These are phyloP conservation scores for Cyrtodaria siliqua DNA, from an alignment of 2,888 invertebrate species.

Conservation along the genomic window DNA sequence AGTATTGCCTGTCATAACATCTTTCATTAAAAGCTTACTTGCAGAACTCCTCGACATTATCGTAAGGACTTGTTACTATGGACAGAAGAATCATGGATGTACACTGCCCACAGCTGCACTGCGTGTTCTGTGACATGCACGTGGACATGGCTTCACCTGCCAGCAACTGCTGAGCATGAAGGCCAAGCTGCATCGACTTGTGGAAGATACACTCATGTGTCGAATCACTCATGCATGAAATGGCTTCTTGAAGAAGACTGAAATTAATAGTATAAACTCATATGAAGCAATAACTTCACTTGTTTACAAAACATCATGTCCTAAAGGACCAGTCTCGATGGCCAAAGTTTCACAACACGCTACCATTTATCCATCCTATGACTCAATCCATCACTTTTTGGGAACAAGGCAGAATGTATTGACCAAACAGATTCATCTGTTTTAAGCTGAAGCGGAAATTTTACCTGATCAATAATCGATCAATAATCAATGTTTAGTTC, in stretches of 20 bases:
- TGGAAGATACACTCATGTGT: slow-evolving; percentile 31
- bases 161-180: slow-evolving; percentile 33
- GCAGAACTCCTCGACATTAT: slow-evolving; percentile 38
- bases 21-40: too few species aligned
- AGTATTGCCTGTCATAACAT: too few species aligned
- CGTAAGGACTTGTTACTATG: slow-evolving; percentile 30
- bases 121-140: slow-evolving; percentile 24
- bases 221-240: slow-evolving; percentile 39
- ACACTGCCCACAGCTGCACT: slow-evolving; percentile 56
- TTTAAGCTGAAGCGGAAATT: too few species aligned
- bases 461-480: too few species aligned
- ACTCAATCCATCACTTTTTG: too few species aligned
- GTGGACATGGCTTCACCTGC: slow-evolving; percentile 23
- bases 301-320: too few species aligned
- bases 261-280: background rate
- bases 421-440: too few species aligned
- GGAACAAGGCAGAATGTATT: too few species aligned
- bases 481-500: too few species aligned
- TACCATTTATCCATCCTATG: too few species aligned
- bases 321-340: too few species aligned
- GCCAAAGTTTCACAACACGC: too few species aligned
- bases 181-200: slow-evolving; percentile 21
- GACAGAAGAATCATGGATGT: slow-evolving; percentile 45
- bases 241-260: slow-evolving; percentile 39
- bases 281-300: background rate